These are phyloP conservation scores for Silurus asotus DNA, from an alignment of 2,113 vertebrate species.

Conservation along the genomic window DNA sequence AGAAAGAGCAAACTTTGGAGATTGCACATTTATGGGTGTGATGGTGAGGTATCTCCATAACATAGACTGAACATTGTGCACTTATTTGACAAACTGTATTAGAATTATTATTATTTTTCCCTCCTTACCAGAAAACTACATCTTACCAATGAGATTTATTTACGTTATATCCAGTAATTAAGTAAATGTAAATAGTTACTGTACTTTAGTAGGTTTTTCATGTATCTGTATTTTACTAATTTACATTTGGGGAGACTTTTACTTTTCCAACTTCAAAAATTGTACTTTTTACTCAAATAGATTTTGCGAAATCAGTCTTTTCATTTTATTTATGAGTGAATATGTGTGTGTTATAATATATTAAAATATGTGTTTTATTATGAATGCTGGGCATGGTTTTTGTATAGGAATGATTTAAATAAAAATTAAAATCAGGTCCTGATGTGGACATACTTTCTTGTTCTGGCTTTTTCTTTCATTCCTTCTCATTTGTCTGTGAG, in stretches of 20 bases:
- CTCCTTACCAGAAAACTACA: no score
- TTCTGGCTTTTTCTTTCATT: constrained; percentile 52
- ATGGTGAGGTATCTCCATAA: background rate
- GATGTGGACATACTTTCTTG: constrained; percentile 27
- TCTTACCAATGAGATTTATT: background rate
- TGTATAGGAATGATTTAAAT: constrained; percentile 3
- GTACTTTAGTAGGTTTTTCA: no score
- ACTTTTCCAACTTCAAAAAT: no score
- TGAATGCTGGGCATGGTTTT: constrained; percentile 5
- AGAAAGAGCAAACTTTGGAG: background rate
- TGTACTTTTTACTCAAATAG: no score
- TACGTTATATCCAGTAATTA: no score
- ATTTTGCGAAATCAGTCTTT: no score
- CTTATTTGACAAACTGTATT: background rate
- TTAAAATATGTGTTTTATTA: background rate
- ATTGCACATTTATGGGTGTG: background rate
- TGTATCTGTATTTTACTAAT: no score
- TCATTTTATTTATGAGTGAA: no score
- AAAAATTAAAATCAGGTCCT: background rate
- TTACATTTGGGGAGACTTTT: no score
- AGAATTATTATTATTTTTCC: background rate
- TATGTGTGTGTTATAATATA: no score
- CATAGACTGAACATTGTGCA: background rate
- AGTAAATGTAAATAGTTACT: no score
- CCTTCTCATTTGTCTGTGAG: background rate